Evolutionary conservation across 2,888 invertebrate genomes (phyloP), one percentile per base, ranked within the genome.

Genomic region (Ophion obscuratus): DNA sequence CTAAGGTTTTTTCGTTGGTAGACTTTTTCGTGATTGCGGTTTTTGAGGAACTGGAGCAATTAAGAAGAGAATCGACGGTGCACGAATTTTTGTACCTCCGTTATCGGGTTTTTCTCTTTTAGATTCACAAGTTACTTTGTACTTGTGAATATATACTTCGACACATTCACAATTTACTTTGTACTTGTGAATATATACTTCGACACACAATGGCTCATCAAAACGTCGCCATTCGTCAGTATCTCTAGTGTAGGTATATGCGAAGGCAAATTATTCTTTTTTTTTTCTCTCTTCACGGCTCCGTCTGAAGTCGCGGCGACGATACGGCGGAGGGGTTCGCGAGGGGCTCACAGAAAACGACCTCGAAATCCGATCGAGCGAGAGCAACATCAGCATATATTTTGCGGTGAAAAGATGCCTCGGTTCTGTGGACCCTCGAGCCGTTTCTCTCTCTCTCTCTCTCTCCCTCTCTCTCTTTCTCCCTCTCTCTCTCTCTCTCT

Each of bases 351-450:
- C 47, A 47, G 31, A 81, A 74, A 73, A 71, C 57, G 68, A 79
- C 83, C 79, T 79, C 83, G 83, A 83, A 83, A 83, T 83, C 79
- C 68, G 79, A 79, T 83, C 79, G 83, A 79, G 68, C 78, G 78
- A 74, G 83, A 59, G 40, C 73, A 59, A 66, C 66, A 71, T 62
- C 47, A 53, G 36, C 79, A 64, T 81, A 64, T 70, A 81, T 67
- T 80, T 80, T 66, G 80, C 64, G 81, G 44, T 67, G 57, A 59
- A 59, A 67, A 57, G 53, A 67, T 67, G 20, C 53, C 67, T 62
- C 61, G 24, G 73, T 57, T 70, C 14, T 79, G 40, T 57, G 59
- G 31, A 74, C 74, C 74, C 74, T 81, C 74, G 74, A 74, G 79
- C 62, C n/a, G 67, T 67, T 62, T 73, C 64, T 47, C 31, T 73